A percentile compares a stretch with the other conserved stretches of the same genome.
Evolutionary conservation across 2,113 vertebrate species (phyloP).

Genomic region (Campylorhamphus procurvoides): DNA sequence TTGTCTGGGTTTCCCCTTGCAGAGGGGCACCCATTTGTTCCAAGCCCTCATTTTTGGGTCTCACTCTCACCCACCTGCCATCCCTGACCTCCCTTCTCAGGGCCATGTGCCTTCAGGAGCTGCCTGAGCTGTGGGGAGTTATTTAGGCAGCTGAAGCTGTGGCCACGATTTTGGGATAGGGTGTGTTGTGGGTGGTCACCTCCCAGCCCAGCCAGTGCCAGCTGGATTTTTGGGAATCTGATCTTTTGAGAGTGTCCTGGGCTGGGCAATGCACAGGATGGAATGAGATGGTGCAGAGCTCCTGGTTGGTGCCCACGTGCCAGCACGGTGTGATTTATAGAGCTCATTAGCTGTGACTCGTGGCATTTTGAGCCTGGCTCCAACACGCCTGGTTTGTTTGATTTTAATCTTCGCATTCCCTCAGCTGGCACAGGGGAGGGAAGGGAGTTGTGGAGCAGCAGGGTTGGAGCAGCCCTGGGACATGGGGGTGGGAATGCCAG

Average conservation of each 20-base stretch:
- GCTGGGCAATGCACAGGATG: fast-evolving
- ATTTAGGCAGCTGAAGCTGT: background rate
- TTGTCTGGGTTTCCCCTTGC: background rate
- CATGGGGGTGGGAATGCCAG: fast-evolving
- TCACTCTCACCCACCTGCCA: background rate
- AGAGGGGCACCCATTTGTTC: background rate
- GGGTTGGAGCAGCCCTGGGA: background rate
- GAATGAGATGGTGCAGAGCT: background rate
- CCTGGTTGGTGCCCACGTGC: background rate
- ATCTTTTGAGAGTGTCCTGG: background rate
- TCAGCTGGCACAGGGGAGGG: background rate
- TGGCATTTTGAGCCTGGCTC: background rate
- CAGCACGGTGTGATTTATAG: background rate
- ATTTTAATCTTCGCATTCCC: conserved; percentile 44
- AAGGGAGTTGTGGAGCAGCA: background rate
- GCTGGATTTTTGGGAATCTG: background rate
- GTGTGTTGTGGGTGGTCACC: background rate
- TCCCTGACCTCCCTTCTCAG: background rate
- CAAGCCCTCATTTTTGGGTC: fast-evolving
- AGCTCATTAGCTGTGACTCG: conserved; percentile 18
- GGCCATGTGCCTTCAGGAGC: background rate
- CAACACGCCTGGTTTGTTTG: conserved; percentile 24
- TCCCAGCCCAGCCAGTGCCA: background rate
- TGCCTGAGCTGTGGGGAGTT: background rate
- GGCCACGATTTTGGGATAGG: background rate